Evolutionary conservation across 2,888 invertebrate species (phyloP), one percentile per base, ranked within the genome.

Genomic region (Argyra leucocephala): DNA sequence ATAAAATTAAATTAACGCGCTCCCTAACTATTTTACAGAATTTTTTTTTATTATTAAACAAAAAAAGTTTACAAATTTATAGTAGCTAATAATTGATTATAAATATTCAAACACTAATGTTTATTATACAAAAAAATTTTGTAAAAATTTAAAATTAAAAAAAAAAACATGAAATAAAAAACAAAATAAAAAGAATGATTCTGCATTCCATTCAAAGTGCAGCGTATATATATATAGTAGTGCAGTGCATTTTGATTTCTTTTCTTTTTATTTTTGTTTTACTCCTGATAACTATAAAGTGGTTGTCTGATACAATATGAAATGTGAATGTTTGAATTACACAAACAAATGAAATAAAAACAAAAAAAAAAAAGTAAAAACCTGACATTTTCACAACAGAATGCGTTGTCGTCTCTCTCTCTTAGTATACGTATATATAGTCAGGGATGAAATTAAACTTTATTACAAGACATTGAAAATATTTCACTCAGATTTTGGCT

Each of bases 371-470:
- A 26, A 26, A 26, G 7, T 26, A 6, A 26, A 26, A 26, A 31
- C 5, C 12, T 18, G 48, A 12, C 48, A n/a, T n/a, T n/a, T n/a
- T n/a, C n/a, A n/a, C n/a, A n/a, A n/a, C n/a, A n/a, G n/a, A n/a
- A n/a, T n/a, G n/a, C n/a, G n/a, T n/a, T n/a, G n/a, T n/a, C n/a
- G n/a, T n/a, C n/a, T n/a, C n/a, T n/a, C n/a, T n/a, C n/a, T n/a
- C n/a, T n/a, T n/a, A n/a, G n/a, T n/a, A n/a, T n/a, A n/a, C n/a
- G n/a, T n/a, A n/a, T n/a, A n/a, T n/a, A n/a, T n/a, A n/a, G n/a
- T 48, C 18, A 48, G 48, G n/a, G 48, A 48, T 48, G 48, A 48
- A 48, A 48, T 48, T 48, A 15, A 48, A 48, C 48, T 48, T 48
- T 48, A 48, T 48, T 48, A 48, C 48, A 48, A 48, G 48, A 48